phyloP scores from a whole-genome alignment of 2,888 invertebrate genomes.

The Hipparchia sbordonii region DNA sequence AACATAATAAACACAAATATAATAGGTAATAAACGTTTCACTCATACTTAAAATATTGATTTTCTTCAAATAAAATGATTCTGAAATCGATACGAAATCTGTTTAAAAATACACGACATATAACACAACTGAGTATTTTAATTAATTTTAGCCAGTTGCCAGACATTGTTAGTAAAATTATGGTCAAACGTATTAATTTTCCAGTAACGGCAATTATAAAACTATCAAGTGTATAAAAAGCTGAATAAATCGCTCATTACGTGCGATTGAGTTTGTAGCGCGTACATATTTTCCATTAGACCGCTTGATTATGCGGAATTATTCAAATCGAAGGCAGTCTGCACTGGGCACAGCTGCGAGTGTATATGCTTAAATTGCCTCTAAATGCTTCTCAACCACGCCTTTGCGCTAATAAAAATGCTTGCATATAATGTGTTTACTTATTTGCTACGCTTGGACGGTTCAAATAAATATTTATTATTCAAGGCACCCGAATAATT shows the following conservation, averaged over 20 bases:
- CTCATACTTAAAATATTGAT: too few relatives aligned
- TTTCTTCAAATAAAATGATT: too few relatives aligned
- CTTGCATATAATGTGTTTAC: slow-evolving; percentile 2
- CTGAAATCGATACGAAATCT: too few relatives aligned
- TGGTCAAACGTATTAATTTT: not conserved
- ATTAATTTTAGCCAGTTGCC: not conserved
- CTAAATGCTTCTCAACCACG: slow-evolving; percentile 18
- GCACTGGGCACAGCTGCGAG: slow-evolving; percentile 7
- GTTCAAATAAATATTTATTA: not conserved
- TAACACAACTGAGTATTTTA: too few relatives aligned
- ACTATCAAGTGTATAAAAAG: slow-evolving; percentile 17
- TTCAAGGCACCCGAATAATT: not conserved
- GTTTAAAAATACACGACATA: too few relatives aligned
- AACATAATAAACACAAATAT: too few relatives aligned
- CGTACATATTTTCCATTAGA: slow-evolving; percentile 19
- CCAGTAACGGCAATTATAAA: slow-evolving; percentile 14
- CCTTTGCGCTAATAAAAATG: slow-evolving; percentile 16
- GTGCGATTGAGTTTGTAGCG: slow-evolving; percentile 4
- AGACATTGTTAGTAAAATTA: slow-evolving; percentile 2
- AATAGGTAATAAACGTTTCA: too few relatives aligned
- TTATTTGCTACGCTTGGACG: not conserved
- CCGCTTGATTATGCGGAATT: slow-evolving; percentile 24
- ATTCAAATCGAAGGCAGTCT: slow-evolving; percentile 23
- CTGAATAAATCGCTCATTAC: slow-evolving; percentile 14
- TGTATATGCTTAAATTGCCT: slow-evolving; percentile 7